phyloP scores from a whole-genome alignment of 2,797 vertebrate species.

The Novumbra hubbsi region DNA sequence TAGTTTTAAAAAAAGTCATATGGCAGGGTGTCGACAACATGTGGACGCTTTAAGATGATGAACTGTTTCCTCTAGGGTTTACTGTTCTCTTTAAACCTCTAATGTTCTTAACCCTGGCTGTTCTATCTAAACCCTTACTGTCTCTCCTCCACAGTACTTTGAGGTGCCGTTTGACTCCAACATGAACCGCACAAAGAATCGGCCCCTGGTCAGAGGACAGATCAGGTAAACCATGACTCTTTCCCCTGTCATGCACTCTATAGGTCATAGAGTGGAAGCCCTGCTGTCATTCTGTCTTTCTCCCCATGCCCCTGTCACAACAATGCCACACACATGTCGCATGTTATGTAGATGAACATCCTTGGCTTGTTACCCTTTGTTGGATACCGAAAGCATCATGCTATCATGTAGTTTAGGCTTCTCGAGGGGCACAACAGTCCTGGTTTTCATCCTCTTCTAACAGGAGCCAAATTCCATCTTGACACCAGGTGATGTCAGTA shows the following conservation, averaged over 20 bases:
- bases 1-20: too few relatives aligned
- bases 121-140: not conserved
- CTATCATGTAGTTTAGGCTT: not conserved
- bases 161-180: slow-evolving; percentile 99
- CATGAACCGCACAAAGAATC: slow-evolving; percentile 98
- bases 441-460: too few relatives aligned
- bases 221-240: slow-evolving; percentile 82
- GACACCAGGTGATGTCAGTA: too few relatives aligned
- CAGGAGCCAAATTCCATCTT: too few relatives aligned
- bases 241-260: not conserved
- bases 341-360: not conserved
- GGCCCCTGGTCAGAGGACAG: slow-evolving; percentile 93
- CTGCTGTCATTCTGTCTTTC: not conserved
- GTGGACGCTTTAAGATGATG: too few relatives aligned
- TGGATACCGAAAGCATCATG: not conserved
- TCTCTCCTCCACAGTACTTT: slow-evolving; percentile 83
- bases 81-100: slow-evolving; percentile 11
- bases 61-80: too few relatives aligned
- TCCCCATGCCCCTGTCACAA: not conserved
- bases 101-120: too few relatives aligned
- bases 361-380: not conserved
- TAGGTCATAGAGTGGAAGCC: not conserved
- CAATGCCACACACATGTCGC: not conserved
- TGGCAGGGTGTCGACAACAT: too few relatives aligned
- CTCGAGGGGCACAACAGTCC: too few relatives aligned